A percentile compares a stretch with the other conserved stretches of the same genome.
Conservation (phyloP, 2,113 vertebrate genomes). For the Bos javanicus region DNA sequence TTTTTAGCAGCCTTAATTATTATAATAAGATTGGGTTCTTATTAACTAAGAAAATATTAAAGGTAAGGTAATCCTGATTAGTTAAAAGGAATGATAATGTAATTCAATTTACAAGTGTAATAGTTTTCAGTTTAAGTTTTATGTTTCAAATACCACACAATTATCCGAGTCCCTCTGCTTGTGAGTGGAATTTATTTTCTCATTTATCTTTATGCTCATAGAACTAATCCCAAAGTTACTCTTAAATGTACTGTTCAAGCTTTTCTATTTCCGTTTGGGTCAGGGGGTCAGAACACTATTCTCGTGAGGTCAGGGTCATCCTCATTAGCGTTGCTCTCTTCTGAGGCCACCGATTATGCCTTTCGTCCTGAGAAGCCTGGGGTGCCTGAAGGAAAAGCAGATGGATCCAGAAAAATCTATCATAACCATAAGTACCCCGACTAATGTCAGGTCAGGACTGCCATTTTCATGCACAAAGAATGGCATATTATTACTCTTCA, state of each 20-base stretch:
- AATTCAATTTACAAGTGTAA: conserved; percentile 34
- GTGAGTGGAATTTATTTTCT: conserved; percentile 47
- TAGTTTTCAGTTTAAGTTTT: conserved; percentile 53
- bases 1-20: conserved; percentile 48
- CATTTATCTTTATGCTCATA: conserved; percentile 42
- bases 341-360: not conserved
- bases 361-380: conserved; percentile 3
- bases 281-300: conserved; percentile 19
- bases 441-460: conserved; percentile 52
- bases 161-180: conserved; percentile 33
- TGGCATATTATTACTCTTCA: not conserved
- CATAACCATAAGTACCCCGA: not conserved
- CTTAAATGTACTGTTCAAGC: conserved; percentile 8
- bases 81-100: conserved; percentile 51
- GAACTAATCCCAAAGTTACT: conserved; percentile 44
- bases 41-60: conserved; percentile 47
- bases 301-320: conserved; percentile 42
- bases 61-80: conserved; percentile 47
- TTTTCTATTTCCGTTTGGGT: conserved; percentile 8
- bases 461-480: conserved; percentile 54
- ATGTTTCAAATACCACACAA: conserved; percentile 39
- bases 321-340: conserved; percentile 58
- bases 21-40: conserved; percentile 24
- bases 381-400: conserved; percentile 28
- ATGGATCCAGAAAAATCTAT: conserved; percentile 35